phyloP scores from a whole-genome alignment of 2,888 invertebrate species.

The Ophion ventricosus region DNA sequence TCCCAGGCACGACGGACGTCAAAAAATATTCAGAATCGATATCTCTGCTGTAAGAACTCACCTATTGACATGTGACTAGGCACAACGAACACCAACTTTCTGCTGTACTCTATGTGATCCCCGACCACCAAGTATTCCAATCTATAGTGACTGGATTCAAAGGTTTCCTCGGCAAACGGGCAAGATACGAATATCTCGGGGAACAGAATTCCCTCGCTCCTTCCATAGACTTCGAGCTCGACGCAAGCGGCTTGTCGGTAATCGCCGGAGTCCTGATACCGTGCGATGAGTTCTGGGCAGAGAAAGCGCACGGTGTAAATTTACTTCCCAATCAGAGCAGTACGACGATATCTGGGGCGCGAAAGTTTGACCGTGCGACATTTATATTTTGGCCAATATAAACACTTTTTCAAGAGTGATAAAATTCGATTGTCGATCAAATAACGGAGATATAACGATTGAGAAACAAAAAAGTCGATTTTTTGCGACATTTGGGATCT shows the following conservation, averaged over 20 bases:
- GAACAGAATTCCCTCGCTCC: constrained; percentile 57
- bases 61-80: constrained; percentile 76
- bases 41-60: constrained; percentile 56
- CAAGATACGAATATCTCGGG: constrained; percentile 76
- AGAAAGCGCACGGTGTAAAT: not conserved
- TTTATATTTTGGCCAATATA: too few species aligned
- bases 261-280: constrained; percentile 75
- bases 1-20: not conserved
- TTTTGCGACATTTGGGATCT: too few species aligned
- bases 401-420: too few species aligned
- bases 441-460: too few species aligned
- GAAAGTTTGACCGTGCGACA: too few species aligned
- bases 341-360: too few species aligned
- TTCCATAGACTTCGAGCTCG: constrained; percentile 69
- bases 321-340: not conserved
- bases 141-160: constrained; percentile 74
- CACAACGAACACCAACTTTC: constrained; percentile 78
- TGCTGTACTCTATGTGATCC: constrained; percentile 74
- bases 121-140: constrained; percentile 75
- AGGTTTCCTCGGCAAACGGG: constrained; percentile 73
- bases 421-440: too few species aligned
- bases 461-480: too few species aligned
- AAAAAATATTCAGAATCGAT: not conserved
- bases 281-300: constrained; percentile 73
- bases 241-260: constrained; percentile 73